Evolutionary conservation across 2,888 invertebrate genomes (phyloP).

Genomic region (Tetragonula carbonaria): DNA sequence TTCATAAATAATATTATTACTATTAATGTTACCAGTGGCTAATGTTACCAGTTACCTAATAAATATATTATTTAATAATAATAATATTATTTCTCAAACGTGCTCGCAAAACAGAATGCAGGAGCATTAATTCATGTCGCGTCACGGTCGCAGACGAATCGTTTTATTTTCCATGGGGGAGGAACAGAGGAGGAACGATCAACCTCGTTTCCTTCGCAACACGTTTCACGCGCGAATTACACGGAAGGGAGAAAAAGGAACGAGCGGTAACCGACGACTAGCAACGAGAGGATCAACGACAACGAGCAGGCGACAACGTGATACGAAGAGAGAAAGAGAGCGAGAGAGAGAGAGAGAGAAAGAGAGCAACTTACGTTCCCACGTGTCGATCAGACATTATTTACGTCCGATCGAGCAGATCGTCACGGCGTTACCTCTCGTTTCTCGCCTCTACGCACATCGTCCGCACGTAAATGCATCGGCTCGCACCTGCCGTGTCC

Average conservation of each 20-base stretch:
- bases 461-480: slow-evolving; percentile 63
- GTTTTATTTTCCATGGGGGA: slow-evolving; percentile 4
- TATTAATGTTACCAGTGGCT: no score
- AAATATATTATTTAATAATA: no score
- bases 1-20: no score
- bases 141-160: neutral
- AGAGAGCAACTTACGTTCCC: slow-evolving; percentile 28
- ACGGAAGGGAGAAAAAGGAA: slow-evolving; percentile 17
- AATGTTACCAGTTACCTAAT: no score
- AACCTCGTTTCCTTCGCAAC: neutral
- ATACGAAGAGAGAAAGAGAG: slow-evolving; percentile 1
- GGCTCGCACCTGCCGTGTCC: slow-evolving; percentile 33
- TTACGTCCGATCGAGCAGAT: slow-evolving; percentile 71
- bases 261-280: slow-evolving; percentile 21
- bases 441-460: slow-evolving; percentile 70
- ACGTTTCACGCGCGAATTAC: slow-evolving; percentile 35
- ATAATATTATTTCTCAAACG: neutral
- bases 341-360: neutral
- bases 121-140: neutral
- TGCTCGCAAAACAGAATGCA: neutral
- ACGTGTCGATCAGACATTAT: slow-evolving; percentile 65
- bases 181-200: neutral
- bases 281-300: slow-evolving; percentile 23
- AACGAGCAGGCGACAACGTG: slow-evolving; percentile 36
- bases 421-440: slow-evolving; percentile 58